Conservation (phyloP, 2,888 invertebrate genomes). For the Torymus texanus region DNA sequence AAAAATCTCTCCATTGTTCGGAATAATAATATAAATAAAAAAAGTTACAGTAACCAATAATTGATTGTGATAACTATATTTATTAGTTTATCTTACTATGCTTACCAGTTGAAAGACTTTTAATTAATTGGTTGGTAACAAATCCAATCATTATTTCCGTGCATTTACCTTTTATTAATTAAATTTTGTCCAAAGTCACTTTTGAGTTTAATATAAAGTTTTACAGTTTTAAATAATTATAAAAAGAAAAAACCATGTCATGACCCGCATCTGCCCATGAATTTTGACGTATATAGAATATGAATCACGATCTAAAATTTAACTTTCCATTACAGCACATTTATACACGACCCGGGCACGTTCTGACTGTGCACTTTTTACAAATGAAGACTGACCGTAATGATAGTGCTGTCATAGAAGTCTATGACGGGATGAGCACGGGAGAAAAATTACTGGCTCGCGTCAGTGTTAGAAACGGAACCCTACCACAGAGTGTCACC, state of each 20-base stretch:
- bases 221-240: too few species aligned
- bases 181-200: too few species aligned
- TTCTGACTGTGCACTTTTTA: conserved; percentile 90
- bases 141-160: neutral
- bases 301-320: neutral
- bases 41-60: too few species aligned
- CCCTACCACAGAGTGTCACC: conserved; percentile 91
- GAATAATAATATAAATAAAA: too few species aligned
- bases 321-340: conserved; percentile 77
- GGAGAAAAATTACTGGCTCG: conserved; percentile 83
- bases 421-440: conserved; percentile 86
- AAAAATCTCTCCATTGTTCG: too few species aligned
- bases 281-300: too few species aligned
- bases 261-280: neutral
- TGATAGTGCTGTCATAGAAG: conserved; percentile 84
- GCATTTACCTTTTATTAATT: neutral
- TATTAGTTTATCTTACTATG: too few species aligned
- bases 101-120: too few species aligned
- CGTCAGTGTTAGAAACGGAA: conserved; percentile 87
- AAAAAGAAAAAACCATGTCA: too few species aligned
- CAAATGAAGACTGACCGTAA: conserved; percentile 87
- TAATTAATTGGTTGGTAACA: too few species aligned
- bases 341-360: conserved; percentile 85
- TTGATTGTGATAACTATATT: too few species aligned
- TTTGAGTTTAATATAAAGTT: too few species aligned